A percentile compares a stretch with the other conserved stretches of the same genome.
Conservation (phyloP, 2,113 vertebrate species). For the Lepus americanus region DNA sequence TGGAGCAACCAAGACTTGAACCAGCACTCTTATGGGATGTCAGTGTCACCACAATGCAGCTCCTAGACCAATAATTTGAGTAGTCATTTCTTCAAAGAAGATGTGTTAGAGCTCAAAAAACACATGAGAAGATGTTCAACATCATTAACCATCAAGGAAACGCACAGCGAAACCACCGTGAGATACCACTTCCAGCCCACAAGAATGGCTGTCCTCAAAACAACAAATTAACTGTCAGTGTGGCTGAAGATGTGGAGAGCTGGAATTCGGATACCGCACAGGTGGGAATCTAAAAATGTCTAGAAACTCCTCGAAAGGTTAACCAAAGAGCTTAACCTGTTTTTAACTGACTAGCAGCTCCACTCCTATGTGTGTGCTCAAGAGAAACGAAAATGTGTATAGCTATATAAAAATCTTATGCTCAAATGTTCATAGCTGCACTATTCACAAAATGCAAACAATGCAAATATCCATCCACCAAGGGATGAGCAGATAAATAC, state of each 20-base stretch:
- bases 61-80: too few species aligned
- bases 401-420: background rate
- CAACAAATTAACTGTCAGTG: background rate
- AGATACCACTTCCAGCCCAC: background rate
- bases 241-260: background rate
- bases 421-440: background rate
- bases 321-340: background rate
- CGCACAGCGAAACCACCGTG: slow-evolving; percentile 8
- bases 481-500: background rate
- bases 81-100: too few species aligned
- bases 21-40: too few species aligned
- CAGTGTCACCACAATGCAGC: too few species aligned
- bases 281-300: background rate
- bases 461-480: background rate
- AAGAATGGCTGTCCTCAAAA: background rate
- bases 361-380: background rate
- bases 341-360: background rate
- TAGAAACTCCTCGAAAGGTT: background rate
- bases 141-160: background rate
- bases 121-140: background rate
- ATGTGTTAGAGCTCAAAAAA: background rate
- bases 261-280: background rate
- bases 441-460: background rate
- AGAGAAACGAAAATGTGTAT: background rate
- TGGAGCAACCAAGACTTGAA: too few species aligned